These are phyloP conservation scores for Hemiprocne comata DNA, from an alignment of 2,113 vertebrate species.

Conservation along the genomic window DNA sequence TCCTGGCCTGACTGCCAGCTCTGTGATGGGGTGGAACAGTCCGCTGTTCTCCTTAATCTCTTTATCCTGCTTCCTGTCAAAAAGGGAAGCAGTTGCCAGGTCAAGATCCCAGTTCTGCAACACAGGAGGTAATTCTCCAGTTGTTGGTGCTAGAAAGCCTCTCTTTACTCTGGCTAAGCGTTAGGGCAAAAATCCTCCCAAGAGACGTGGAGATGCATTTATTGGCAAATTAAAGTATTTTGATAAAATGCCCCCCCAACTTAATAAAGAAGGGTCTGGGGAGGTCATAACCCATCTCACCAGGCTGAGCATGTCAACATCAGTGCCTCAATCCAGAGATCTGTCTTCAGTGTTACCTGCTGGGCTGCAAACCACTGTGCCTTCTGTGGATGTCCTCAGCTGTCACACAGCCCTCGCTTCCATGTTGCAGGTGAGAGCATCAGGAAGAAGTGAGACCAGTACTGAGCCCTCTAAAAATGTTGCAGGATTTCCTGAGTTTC, in stretches of 20 bases:
- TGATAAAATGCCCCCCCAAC: background rate
- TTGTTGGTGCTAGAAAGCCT: background rate
- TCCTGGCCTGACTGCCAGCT: background rate
- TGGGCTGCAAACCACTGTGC: background rate
- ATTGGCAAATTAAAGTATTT: background rate
- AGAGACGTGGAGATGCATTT: background rate
- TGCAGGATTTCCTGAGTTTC: background rate
- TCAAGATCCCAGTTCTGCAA: background rate
- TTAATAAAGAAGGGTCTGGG: background rate
- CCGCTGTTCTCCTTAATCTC: rapidly evolving
- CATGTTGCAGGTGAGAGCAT: rapidly evolving
- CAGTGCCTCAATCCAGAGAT: background rate
- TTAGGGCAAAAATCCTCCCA: background rate
- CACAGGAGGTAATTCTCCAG: background rate
- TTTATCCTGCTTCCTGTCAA: background rate
- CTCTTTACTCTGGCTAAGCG: background rate
- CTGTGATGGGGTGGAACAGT: background rate
- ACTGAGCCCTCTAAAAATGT: background rate
- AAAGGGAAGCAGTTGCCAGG: background rate
- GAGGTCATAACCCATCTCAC: background rate
- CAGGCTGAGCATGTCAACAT: rapidly evolving
- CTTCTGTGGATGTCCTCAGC: rapidly evolving
- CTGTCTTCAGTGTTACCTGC: background rate
- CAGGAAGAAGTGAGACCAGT: background rate
- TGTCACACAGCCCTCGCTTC: rapidly evolving